phyloP scores from a whole-genome alignment of 2,113 vertebrate genomes.

The Lanius ludovicianus region DNA sequence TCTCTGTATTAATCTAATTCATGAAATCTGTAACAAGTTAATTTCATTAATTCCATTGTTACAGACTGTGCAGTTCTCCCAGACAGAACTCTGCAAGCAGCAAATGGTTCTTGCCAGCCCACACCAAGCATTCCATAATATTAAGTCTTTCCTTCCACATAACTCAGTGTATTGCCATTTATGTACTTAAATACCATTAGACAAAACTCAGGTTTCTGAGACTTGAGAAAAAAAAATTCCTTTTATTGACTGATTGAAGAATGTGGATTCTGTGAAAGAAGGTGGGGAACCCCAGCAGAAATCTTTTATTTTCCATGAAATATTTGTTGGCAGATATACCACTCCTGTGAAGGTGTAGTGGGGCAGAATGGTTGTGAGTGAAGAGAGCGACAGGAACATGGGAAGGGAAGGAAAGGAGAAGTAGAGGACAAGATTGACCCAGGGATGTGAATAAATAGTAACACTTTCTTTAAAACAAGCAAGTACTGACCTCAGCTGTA shows the following conservation, averaged over 20 bases:
- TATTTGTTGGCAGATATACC: not conserved
- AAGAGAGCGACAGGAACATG: not conserved
- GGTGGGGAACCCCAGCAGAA: accelerated
- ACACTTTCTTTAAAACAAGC: not conserved
- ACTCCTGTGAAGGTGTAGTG: not conserved
- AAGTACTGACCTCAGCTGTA: not conserved
- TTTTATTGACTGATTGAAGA: not conserved
- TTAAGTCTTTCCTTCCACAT: not conserved
- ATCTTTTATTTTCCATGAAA: not conserved
- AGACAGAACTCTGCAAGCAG: not conserved
- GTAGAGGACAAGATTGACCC: not conserved
- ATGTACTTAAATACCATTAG: not conserved
- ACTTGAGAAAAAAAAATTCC: not conserved
- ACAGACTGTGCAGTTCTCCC: not conserved
- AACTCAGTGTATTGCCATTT: slow-evolving; percentile 15
- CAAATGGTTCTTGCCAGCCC: slow-evolving; percentile 10
- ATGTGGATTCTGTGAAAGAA: not conserved
- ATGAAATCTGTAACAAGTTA: slow-evolving; percentile 8
- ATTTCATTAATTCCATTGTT: slow-evolving; percentile 27
- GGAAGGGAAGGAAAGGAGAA: not conserved
- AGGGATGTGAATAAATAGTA: not conserved
- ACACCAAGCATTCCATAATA: not conserved
- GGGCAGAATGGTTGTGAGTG: not conserved
- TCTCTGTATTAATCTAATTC: slow-evolving; percentile 6
- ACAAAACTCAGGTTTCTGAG: not conserved